These are phyloP conservation scores for Mus pahari DNA, from an alignment of 2,113 vertebrate genomes.

Conservation along the genomic window DNA sequence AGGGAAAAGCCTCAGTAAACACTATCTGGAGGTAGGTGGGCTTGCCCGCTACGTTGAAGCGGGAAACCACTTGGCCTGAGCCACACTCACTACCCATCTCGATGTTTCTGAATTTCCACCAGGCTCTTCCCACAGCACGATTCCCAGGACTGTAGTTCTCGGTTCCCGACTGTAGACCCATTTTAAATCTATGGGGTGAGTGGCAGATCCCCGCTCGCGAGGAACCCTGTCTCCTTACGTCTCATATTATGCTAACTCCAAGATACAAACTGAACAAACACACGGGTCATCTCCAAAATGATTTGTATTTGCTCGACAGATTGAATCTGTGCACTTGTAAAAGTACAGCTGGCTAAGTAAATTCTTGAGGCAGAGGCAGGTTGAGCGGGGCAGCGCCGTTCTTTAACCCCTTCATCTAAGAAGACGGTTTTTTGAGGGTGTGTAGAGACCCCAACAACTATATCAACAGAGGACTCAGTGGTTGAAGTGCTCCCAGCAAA, in stretches of 20 bases:
- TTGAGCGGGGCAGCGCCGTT: neutral
- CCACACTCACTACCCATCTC: neutral
- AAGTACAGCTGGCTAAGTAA: constrained; percentile 71
- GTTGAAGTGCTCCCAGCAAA: constrained; percentile 57
- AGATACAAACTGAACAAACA: constrained; percentile 70
- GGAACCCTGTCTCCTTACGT: neutral
- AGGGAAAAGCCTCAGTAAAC: neutral
- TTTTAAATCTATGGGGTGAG: neutral
- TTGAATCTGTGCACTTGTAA: constrained; percentile 69
- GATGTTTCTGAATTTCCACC: constrained; percentile 8
- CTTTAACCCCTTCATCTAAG: constrained; percentile 47
- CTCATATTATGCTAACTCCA: constrained; percentile 56
- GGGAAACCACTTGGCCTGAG: neutral
- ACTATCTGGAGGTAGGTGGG: neutral
- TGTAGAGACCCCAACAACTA: constrained; percentile 12
- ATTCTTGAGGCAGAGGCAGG: constrained; percentile 65
- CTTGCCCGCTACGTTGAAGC: neutral
- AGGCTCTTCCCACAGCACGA: constrained; percentile 27
- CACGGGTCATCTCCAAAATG: constrained; percentile 65
- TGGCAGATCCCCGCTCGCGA: neutral
- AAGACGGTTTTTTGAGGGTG: neutral
- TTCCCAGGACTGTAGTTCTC: constrained; percentile 7
- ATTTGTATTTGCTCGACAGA: constrained; percentile 75
- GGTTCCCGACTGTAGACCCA: neutral
- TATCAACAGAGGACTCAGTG: constrained; percentile 52